A percentile compares a stretch with the other conserved stretches of the same genome.
These are phyloP conservation scores for Pilophorus perplexus DNA, from an alignment of 2,888 invertebrate species.

Conservation along the genomic window DNA sequence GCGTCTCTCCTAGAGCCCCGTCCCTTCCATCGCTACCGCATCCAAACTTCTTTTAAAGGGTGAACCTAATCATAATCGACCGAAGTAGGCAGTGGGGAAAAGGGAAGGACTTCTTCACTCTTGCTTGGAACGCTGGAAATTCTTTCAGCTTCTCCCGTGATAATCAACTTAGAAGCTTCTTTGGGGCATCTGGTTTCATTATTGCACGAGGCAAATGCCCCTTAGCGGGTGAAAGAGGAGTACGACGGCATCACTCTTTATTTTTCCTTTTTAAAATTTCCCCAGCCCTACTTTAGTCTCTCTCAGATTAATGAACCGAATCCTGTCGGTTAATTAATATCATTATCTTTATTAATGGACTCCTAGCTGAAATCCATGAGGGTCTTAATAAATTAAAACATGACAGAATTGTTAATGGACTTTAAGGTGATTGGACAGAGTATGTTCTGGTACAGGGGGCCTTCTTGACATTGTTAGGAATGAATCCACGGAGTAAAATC, in stretches of 20 bases:
- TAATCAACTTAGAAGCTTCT: conserved; percentile 39
- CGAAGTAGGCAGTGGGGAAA: neutral
- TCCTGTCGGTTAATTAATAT: conserved; percentile 35
- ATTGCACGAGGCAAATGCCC: conserved; percentile 28
- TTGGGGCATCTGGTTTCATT: conserved; percentile 35
- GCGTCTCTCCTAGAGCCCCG: neutral
- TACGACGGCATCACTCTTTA: conserved; percentile 7
- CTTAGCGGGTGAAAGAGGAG: neutral
- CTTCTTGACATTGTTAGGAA: too few species aligned
- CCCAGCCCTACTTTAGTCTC: too few species aligned
- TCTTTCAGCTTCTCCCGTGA: conserved; percentile 31
- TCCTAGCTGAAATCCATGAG: conserved; percentile 2
- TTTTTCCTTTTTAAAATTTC: too few species aligned
- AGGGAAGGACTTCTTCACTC: conserved; percentile 25
- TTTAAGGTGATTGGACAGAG: too few species aligned
- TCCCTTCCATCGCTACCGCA: neutral
- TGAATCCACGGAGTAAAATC: too few species aligned
- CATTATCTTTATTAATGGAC: conserved; percentile 31
- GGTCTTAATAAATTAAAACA: conserved; percentile 26
- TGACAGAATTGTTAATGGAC: conserved; percentile 14
- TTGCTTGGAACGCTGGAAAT: conserved; percentile 10
- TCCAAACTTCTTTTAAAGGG: neutral
- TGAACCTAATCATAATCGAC: conserved; percentile 38
- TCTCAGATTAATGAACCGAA: conserved; percentile 34
- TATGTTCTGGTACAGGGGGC: too few species aligned